Evolutionary conservation across 2,113 vertebrate genomes (phyloP).

Genomic region (Scortum barcoo): DNA sequence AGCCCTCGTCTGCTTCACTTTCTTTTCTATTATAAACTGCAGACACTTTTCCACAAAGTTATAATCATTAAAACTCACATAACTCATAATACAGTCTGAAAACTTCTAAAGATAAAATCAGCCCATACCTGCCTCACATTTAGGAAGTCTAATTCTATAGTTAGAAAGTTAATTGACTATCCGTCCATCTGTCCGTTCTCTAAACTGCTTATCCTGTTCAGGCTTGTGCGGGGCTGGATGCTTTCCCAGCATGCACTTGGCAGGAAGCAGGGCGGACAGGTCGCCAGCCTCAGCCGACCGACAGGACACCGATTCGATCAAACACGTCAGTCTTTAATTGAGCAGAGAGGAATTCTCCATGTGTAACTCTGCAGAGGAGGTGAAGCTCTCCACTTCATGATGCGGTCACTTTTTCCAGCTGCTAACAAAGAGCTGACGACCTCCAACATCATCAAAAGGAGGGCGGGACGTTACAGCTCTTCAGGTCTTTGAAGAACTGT

Average conservation of each 20-base stretch:
- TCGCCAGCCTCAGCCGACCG: not conserved
- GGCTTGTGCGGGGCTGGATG: not conserved
- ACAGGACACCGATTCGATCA: not conserved
- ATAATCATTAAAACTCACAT: not conserved
- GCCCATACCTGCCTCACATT: not conserved
- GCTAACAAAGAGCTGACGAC: not conserved
- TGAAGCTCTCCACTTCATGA: not conserved
- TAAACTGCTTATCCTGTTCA: not conserved
- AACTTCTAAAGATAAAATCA: not conserved
- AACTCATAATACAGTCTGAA: not conserved
- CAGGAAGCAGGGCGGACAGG: not conserved
- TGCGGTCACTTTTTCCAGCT: not conserved
- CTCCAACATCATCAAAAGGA: not conserved
- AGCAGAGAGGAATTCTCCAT: not conserved
- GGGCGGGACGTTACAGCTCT: not conserved
- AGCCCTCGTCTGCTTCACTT: not conserved
- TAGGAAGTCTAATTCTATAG: not conserved
- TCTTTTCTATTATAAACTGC: not conserved
- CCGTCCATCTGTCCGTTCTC: conserved; percentile 9
- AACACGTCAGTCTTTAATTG: not conserved
- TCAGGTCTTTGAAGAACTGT: not conserved
- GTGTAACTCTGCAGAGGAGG: not conserved
- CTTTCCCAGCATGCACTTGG: conserved; percentile 22
- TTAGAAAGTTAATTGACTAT: not conserved
- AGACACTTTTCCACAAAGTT: not conserved